Evolutionary conservation across 2,888 invertebrate species (phyloP).

Genomic region (Baccha elongata): DNA sequence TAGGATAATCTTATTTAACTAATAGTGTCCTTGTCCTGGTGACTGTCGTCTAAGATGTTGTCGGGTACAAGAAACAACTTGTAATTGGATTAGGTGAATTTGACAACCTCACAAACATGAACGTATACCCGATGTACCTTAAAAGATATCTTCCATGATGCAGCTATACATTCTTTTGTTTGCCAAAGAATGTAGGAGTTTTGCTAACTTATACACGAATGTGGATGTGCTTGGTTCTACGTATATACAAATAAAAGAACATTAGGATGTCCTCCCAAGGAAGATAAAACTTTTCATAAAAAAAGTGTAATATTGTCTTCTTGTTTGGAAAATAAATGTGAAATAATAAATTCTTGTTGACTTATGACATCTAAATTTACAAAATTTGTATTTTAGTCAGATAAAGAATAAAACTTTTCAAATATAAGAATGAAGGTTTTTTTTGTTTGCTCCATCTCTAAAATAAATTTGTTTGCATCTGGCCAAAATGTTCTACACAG

Average conservation of each 20-base stretch:
- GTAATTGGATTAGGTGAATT: constrained; percentile 64
- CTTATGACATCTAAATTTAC: background rate
- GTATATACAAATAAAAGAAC: background rate
- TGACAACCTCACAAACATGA: constrained; percentile 50
- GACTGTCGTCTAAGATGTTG: background rate
- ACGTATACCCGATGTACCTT: background rate
- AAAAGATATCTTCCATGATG: no score
- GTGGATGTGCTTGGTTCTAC: background rate
- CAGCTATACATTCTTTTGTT: background rate
- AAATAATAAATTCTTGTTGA: background rate
- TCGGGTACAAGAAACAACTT: constrained; percentile 55
- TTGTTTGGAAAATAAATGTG: background rate
- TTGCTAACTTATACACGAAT: background rate
- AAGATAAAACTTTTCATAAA: background rate
- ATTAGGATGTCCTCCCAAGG: background rate
- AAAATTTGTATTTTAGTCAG: no score
- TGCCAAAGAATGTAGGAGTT: constrained; percentile 8
- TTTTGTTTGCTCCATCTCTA: no score
- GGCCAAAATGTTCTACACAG: no score
- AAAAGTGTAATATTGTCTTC: background rate
- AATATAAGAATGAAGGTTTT: no score
- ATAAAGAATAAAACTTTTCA: no score
- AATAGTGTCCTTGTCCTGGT: background rate
- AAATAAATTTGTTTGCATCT: no score
- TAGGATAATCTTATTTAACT: constrained; percentile 23